A percentile compares a stretch with the other conserved stretches of the same genome.
These are phyloP conservation scores for Catamblyrhynchus diadema DNA, from an alignment of 2,797 vertebrate genomes.

Conservation along the genomic window DNA sequence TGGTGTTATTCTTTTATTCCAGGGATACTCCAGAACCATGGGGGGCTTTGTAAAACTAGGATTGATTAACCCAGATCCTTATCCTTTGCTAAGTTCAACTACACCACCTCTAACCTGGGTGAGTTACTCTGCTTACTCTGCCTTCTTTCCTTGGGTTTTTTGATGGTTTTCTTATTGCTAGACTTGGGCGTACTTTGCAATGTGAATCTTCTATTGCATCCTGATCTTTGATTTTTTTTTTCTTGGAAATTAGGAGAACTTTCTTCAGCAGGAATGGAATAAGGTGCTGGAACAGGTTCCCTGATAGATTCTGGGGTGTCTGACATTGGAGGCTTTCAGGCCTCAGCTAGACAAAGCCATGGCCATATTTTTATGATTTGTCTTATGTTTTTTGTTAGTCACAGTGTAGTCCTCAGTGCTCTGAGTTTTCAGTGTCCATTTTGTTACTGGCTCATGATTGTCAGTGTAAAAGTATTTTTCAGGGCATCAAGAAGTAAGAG, in stretches of 20 bases:
- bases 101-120: conserved; percentile 85
- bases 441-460: not conserved
- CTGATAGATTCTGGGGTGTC: not conserved
- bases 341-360: not conserved
- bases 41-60: conserved; percentile 89
- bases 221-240: not conserved
- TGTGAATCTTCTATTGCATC: not conserved
- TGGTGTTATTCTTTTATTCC: conserved; percentile 32
- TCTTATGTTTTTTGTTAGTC: not conserved
- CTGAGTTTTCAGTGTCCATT: not conserved
- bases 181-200: not conserved
- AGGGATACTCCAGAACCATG: conserved; percentile 89
- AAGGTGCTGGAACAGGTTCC: not conserved
- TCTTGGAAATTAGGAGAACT: not conserved
- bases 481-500: not conserved
- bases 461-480: not conserved
- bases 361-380: not conserved
- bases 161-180: not conserved
- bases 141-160: not conserved
- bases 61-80: conserved; percentile 84
- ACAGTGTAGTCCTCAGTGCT: not conserved
- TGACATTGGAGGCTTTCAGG: not conserved
- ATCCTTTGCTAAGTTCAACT: conserved; percentile 72
- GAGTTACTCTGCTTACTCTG: conserved; percentile 25
- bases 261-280: not conserved